A percentile compares a stretch with the other conserved stretches of the same genome.
phyloP scores from a whole-genome alignment of 2,113 vertebrate species.

The Microtus ochrogaster region DNA sequence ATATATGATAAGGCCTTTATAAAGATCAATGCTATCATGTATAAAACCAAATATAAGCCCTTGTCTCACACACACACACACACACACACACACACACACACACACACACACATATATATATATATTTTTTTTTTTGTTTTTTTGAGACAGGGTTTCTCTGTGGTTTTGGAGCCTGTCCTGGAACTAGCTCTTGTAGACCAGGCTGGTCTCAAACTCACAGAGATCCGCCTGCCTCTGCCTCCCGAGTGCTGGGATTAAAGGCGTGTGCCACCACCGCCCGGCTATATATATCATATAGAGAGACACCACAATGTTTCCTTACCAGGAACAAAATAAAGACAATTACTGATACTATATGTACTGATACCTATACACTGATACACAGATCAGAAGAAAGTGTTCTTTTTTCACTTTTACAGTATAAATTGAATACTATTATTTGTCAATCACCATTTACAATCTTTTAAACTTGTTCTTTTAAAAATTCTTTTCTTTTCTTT shows the following conservation, averaged over 20 bases:
- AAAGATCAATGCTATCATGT: not conserved
- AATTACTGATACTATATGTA: not conserved
- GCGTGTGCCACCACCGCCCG: too few species aligned
- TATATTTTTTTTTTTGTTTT: too few species aligned
- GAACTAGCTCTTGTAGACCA: too few species aligned
- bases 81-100: too few species aligned
- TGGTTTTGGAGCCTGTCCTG: too few species aligned
- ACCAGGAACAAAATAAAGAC: not conserved
- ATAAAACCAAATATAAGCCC: not conserved
- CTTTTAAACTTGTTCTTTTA: not conserved
- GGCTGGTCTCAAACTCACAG: too few species aligned
- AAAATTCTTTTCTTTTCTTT: too few species aligned
- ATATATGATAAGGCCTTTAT: not conserved
- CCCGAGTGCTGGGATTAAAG: too few species aligned
- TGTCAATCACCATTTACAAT: rapidly evolving
- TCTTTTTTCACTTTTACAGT: not conserved
- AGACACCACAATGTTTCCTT: not conserved
- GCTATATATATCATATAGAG: not conserved
- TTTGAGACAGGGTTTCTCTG: too few species aligned
- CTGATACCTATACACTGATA: not conserved
- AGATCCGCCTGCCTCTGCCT: too few species aligned
- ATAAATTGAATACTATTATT: not conserved
- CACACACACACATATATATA: too few species aligned
- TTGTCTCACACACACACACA: too few species aligned
- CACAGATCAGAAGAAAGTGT: not conserved